A percentile compares a stretch with the other conserved stretches of the same genome.
phyloP scores from a whole-genome alignment of 1,140 invertebrate species.

The Drosophila insularis region DNA sequence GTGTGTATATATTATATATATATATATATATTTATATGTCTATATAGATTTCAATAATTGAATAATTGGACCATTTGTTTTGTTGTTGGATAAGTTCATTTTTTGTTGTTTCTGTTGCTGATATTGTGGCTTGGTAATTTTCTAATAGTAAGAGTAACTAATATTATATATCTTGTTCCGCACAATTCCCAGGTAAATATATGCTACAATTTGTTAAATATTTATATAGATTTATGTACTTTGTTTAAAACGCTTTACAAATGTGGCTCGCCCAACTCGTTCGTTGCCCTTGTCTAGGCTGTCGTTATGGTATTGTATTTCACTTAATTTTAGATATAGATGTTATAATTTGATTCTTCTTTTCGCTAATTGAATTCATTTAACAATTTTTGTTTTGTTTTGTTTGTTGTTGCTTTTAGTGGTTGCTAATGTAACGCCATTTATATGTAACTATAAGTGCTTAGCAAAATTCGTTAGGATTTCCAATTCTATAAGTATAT shows the following conservation, averaged over 20 bases:
- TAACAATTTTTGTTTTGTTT: conserved; percentile 38
- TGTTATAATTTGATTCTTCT: conserved; percentile 45
- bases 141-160: conserved; percentile 44
- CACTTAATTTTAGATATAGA: conserved; percentile 35
- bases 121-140: conserved; percentile 65
- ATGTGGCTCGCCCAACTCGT: conserved; percentile 47
- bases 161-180: conserved; percentile 48
- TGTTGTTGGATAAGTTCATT: conserved; percentile 14
- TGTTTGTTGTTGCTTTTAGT: conserved; percentile 26
- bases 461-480: conserved; percentile 79
- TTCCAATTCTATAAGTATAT: conserved; percentile 24
- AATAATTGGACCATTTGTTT: conserved; percentile 82
- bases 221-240: conserved; percentile 32
- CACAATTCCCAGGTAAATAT: conserved; percentile 74
- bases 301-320: conserved; percentile 38
- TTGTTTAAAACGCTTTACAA: conserved; percentile 72
- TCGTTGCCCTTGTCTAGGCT: conserved; percentile 61
- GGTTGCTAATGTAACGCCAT: conserved; percentile 54
- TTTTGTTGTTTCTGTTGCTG: conserved; percentile 19
- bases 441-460: conserved; percentile 53
- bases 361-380: conserved; percentile 74
- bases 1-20: conserved; percentile 43
- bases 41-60: conserved; percentile 63
- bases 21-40: conserved; percentile 40
- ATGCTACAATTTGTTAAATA: conserved; percentile 60